Percentiles rank a stretch among this genome's conserved stretches.
These are phyloP conservation scores for Corythaeola cristata DNA, from an alignment of 2,113 vertebrate species.

Conservation along the genomic window DNA sequence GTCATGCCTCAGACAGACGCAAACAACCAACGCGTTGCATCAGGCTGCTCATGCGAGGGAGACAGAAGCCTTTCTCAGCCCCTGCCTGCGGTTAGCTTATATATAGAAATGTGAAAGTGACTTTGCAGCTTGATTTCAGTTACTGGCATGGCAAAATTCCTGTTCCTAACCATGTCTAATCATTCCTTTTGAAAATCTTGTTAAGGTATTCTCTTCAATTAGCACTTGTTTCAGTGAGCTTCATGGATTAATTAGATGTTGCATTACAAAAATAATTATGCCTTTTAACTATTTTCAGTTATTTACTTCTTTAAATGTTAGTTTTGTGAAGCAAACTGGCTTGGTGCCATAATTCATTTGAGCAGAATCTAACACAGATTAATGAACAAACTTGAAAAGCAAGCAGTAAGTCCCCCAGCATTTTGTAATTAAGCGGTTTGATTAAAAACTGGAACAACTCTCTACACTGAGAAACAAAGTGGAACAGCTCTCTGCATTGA, in stretches of 20 bases:
- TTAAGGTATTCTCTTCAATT: constrained; percentile 64
- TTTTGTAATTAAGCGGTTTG: constrained; percentile 66
- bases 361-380: constrained; percentile 62
- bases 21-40: background rate
- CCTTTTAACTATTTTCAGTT: constrained; percentile 63
- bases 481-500: background rate
- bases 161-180: constrained; percentile 14
- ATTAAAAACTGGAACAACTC: constrained; percentile 59
- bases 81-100: background rate
- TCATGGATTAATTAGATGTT: constrained; percentile 58
- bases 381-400: constrained; percentile 60
- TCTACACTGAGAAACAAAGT: background rate
- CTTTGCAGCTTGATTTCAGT: constrained; percentile 46
- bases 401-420: constrained; percentile 51
- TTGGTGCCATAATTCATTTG: constrained; percentile 41
- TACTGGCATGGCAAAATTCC: background rate
- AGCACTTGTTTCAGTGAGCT: constrained; percentile 51
- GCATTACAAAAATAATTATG: constrained; percentile 64
- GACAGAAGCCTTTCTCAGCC: constrained; percentile 1
- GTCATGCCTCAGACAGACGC: background rate
- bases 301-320: constrained; percentile 65
- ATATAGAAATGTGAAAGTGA: constrained; percentile 8
- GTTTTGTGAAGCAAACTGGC: constrained; percentile 51
- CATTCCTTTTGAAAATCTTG: constrained; percentile 47
- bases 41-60: background rate